These are phyloP conservation scores for Platycercus adscitus DNA, from an alignment of 2,113 vertebrate genomes.

Conservation along the genomic window DNA sequence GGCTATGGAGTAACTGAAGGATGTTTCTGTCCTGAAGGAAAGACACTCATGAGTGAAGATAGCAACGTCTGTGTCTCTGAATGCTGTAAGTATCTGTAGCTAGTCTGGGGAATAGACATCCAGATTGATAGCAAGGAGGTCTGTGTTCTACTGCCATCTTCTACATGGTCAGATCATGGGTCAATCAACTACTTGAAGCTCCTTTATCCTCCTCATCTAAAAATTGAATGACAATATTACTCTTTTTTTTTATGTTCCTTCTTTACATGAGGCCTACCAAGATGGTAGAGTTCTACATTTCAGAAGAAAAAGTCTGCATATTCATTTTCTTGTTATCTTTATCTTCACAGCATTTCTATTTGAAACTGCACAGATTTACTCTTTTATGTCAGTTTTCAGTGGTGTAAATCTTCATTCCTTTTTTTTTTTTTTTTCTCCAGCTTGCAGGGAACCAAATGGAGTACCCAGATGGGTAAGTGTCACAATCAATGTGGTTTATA, in stretches of 20 bases:
- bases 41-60: slow-evolving; percentile 56
- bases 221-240: not conserved
- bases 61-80: slow-evolving; percentile 69
- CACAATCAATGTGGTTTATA: not conserved
- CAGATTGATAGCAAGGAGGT: not conserved
- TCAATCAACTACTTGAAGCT: not conserved
- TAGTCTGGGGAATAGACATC: not conserved
- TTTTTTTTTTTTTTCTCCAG: slow-evolving; percentile 6
- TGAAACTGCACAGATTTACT: not conserved
- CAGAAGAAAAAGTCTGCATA: not conserved
- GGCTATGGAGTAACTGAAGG: slow-evolving; percentile 77
- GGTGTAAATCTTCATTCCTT: not conserved
- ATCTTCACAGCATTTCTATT: not conserved
- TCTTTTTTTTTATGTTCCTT: not conserved
- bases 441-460: slow-evolving; percentile 65
- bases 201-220: not conserved
- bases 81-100: slow-evolving; percentile 74
- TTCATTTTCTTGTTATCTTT: not conserved
- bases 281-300: not conserved
- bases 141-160: not conserved
- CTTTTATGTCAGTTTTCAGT: not conserved
- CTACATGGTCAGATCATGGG: not conserved
- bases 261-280: not conserved
- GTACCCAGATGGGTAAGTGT: slow-evolving; percentile 49
- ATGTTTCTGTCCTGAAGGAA: slow-evolving; percentile 83